Conservation (phyloP, 2,113 vertebrate species). For the Ovis aries region ARS-UI_Ramb_v3.0 NC_056054.1:15795501-15796000, state of each 20-base stretch:
- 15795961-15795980: not conserved
- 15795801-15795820: not conserved
- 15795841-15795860: not conserved
- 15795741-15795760: constrained; percentile 25
- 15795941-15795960: not conserved
- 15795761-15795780: not conserved
- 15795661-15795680: constrained; percentile 69
- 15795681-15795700: constrained; percentile 65
- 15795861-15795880: not conserved
- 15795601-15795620: constrained; percentile 75
- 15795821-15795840: not conserved
- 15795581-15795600: constrained; percentile 72
- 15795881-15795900: not conserved
- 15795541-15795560: constrained; percentile 70
- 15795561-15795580: constrained; percentile 70
- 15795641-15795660: constrained; percentile 69
- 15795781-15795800: not conserved
- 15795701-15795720: constrained; percentile 40
- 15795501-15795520: constrained; percentile 64
- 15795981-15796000: not conserved
- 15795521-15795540: constrained; percentile 74
- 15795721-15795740: constrained; percentile 32
- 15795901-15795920: not conserved
- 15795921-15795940: not conserved
- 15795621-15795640: constrained; percentile 71